Base-by-base conservation (phyloP, 2,888 invertebrate genomes). In the Harpalus rufipes region DNA sequence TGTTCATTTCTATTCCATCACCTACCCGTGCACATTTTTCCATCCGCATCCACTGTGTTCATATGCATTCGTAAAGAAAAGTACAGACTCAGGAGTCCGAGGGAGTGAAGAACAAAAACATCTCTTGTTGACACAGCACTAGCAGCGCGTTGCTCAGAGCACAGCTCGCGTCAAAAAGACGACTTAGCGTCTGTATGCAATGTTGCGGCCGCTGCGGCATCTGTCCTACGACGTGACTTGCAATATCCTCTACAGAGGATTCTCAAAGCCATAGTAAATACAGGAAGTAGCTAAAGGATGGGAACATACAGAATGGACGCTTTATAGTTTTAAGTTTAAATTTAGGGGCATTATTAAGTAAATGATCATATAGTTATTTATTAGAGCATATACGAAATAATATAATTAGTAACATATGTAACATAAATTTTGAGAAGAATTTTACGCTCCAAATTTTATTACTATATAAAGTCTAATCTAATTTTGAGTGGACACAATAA, bases 181-280 rank as follows among this genome's bases (percentile, higher is more conserved):
- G 44, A 74, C 44, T 74, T 44, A 44, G 72, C 72, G 72, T 74
- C 72, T 44, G 72, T 44, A 74, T 74, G 72, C 72, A 74, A 74
- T 41, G 72, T 41, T 74, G 72, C 41, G 44, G 44, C n/a, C 5
- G 7, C 32, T 74, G 72, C 72, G 44, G 72, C 90, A 90, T 90
- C 89, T 90, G 90, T 89, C 88, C 16, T 86, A 87, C 86, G 87
- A 88, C 89, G 89, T 90, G 90, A 90, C 90, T 90, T 89, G 90
- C 89, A 89, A 89, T 89, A 87, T 86, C 85, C 85, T 61, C 79
- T 80, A 32, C 72, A 65, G 76, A 68, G 76, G 65, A 86, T 51
- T 79, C 74, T 78, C 81, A 84, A 65, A 63, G 78, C 83, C 61
- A 51, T 12, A 12, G 10, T 12, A 32, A 32, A 32, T 32, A 51